Conservation (phyloP, 2,113 vertebrate genomes). For the Astur gentilis region DNA sequence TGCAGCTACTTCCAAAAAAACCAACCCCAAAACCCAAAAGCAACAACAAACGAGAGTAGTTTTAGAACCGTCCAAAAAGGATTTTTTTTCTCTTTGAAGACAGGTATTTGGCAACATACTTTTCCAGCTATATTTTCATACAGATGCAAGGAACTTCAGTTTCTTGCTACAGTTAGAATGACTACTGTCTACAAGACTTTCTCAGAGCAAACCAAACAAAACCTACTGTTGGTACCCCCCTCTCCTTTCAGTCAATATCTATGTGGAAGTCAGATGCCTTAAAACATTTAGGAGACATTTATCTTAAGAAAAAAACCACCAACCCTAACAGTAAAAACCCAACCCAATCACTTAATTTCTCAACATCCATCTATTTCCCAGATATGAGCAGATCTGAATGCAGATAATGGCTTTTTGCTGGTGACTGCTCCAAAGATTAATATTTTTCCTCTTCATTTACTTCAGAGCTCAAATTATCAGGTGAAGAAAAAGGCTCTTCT, state of each 20-base stretch:
- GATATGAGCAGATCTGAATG: neutral
- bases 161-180: neutral
- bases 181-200: too few relatives aligned
- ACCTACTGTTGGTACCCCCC: too few relatives aligned
- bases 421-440: neutral
- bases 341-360: too few relatives aligned
- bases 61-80: neutral
- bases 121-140: neutral
- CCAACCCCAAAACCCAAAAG: too few relatives aligned
- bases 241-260: too few relatives aligned
- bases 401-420: neutral
- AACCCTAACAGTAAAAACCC: too few relatives aligned
- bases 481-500: neutral
- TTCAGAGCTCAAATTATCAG: neutral
- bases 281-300: too few relatives aligned
- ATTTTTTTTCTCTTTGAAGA: neutral
- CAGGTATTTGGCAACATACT: neutral
- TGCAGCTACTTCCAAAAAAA: neutral
- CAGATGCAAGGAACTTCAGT: slow-evolving; percentile 4
- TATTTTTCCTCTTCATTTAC: neutral
- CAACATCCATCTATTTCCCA: neutral
- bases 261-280: too few relatives aligned
- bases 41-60: neutral
- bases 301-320: too few relatives aligned
- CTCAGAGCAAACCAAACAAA: too few relatives aligned